Percentiles rank a stretch among this genome's conserved stretches.
Evolutionary conservation across 2,888 invertebrate genomes (phyloP).

Genomic region (Noctua fimbriata): DNA sequence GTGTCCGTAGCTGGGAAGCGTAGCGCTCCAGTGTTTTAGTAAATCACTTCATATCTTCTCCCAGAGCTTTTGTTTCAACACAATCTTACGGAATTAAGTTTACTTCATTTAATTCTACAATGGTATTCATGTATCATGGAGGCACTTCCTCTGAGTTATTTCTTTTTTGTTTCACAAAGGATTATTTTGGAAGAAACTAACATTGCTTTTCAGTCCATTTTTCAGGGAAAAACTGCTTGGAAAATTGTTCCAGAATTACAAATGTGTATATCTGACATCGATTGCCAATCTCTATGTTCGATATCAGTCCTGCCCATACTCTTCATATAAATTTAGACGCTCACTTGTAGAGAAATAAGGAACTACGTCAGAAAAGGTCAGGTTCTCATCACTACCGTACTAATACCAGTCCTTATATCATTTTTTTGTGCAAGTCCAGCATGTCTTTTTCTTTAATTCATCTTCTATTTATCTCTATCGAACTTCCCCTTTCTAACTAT

Average conservation of each 20-base stretch:
- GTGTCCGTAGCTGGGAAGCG: conserved; percentile 45
- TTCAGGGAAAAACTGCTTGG: too few relatives aligned
- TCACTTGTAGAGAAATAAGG: neutral
- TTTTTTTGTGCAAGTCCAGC: too few relatives aligned
- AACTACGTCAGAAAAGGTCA: neutral
- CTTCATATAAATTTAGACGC: neutral
- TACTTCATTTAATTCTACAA: conserved; percentile 45
- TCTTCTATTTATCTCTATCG: neutral
- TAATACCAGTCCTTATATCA: too few relatives aligned
- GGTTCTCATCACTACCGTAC: neutral
- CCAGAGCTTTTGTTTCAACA: conserved; percentile 55
- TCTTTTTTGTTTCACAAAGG: conserved; percentile 6
- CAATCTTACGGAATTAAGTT: conserved; percentile 32
- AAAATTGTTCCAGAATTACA: neutral
- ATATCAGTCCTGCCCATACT: neutral
- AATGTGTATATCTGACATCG: neutral
- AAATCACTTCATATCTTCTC: conserved; percentile 66
- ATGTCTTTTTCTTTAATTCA: neutral
- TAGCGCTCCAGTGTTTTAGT: conserved; percentile 48
- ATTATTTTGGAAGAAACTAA: neutral
- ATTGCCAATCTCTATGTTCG: too few relatives aligned
- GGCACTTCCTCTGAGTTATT: conserved; percentile 1
- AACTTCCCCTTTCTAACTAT: neutral
- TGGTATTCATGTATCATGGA: conserved; percentile 24
- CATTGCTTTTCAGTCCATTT: neutral